Conservation (phyloP, 2,888 invertebrate genomes). For the Drosophila neonasuta region DNA sequence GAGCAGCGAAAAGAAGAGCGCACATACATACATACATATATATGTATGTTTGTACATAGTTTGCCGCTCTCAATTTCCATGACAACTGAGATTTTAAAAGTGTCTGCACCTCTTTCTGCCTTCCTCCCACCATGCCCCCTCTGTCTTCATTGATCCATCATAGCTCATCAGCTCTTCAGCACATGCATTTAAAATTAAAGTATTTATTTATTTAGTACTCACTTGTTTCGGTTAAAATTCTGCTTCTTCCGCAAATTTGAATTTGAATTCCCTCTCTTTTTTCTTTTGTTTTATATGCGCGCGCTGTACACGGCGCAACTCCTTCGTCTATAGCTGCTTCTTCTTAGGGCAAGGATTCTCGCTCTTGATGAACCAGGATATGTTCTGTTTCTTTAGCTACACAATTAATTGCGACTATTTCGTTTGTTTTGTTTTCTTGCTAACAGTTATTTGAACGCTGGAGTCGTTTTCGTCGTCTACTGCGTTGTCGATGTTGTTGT, state of each 20-base stretch:
- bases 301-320: conserved; percentile 64
- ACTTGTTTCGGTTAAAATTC: conserved; percentile 64
- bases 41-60: not conserved
- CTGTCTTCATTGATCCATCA: not conserved
- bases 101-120: conserved; percentile 14
- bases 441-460: conserved; percentile 53
- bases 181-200: not conserved
- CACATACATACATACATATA: no score
- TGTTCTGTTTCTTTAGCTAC: conserved; percentile 31
- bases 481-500: conserved; percentile 24
- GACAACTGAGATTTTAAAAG: conserved; percentile 29
- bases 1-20: not conserved
- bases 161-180: conserved; percentile 1
- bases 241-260: conserved; percentile 30
- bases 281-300: conserved; percentile 45
- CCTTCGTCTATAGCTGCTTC: conserved; percentile 17
- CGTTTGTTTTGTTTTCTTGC: conserved; percentile 15
- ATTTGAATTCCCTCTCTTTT: conserved; percentile 35
- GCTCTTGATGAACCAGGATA: conserved; percentile 42
- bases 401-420: conserved; percentile 33
- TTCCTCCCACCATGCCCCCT: not conserved
- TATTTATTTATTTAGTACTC: conserved; percentile 59
- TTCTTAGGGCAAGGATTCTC: conserved; percentile 6
- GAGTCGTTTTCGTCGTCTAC: conserved; percentile 42
- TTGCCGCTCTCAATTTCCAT: conserved; percentile 31